Base-by-base conservation (phyloP, 2,797 vertebrate genomes). In the Prionace glauca region DNA sequence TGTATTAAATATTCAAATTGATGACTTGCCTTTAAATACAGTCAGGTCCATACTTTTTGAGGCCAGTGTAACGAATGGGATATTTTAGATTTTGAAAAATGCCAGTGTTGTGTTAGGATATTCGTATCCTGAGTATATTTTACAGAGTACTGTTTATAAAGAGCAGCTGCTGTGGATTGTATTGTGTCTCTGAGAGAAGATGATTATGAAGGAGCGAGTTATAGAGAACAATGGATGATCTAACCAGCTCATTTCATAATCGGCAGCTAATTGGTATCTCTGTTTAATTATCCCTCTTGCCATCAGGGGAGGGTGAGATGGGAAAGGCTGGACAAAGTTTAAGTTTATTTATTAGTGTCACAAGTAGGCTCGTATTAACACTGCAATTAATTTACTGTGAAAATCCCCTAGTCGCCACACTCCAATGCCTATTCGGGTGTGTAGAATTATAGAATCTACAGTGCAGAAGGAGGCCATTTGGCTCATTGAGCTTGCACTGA, bases 221-320 rank as follows among this genome's bases (percentile, higher is more conserved):
- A 92, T 36, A 32, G n/a, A 22, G 90, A 92, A 69, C 90, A 92
- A 92, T 92, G 65, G n/a, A 69, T 69, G n/a, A 69, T 69, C 90
- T 69, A 69, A 90, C 56, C 29, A 65, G 50, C 26, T 96, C 97
- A 96, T 96, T 97, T 97, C 95, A 97, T 97, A 97, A 97, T 97
- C 97, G 97, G 97, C 97, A 97, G 97, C 98, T 98, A 98, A 98
- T 98, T 98, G 98, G 98, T 97, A 98, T 98, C 97, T 98, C 98
- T 98, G 98, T 98, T 98, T 98, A 98, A 98, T 98, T 98, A 98
- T 98, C 98, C 97, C 98, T 97, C 98, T 97, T 97, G 97, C 98
- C 97, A 98, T 97, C 97, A 96, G 98, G 97, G 97, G 88, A 18
- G 90, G 71, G 56, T 32, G 65, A 32, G 62, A 67, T 93, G 36